A percentile compares a stretch with the other conserved stretches of the same genome.
Conservation (phyloP, 2,797 vertebrate genomes). For the Scomberomorus guttatus region DNA sequence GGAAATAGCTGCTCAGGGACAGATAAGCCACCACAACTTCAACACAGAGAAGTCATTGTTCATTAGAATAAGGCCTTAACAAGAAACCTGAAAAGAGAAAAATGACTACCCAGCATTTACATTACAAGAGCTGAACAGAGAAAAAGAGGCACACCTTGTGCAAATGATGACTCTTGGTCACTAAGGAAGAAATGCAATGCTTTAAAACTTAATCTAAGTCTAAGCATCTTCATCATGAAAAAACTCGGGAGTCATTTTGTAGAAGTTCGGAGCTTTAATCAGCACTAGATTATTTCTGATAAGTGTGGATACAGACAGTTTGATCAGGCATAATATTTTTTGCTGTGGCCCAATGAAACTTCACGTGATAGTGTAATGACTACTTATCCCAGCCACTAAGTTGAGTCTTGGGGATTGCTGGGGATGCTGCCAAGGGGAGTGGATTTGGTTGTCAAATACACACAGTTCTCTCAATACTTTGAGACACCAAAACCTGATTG, state of each 20-base stretch:
- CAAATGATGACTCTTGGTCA: not conserved
- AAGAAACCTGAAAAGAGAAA: conserved; percentile 18
- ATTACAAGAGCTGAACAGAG: conserved; percentile 4
- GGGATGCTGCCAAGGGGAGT: conserved; percentile 16
- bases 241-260: not conserved
- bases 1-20: conserved; percentile 52
- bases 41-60: conserved; percentile 63
- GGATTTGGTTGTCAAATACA: conserved; percentile 23
- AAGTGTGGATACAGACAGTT: conserved; percentile 14
- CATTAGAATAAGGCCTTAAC: conserved; percentile 5
- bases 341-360: conserved; percentile 7
- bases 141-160: not conserved
- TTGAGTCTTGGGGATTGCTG: conserved; percentile 1
- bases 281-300: not conserved
- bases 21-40: conserved; percentile 26
- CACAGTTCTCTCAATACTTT: conserved; percentile 6
- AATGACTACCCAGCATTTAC: not conserved
- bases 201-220: not conserved
- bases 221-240: not conserved
- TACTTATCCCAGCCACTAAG: conserved; percentile 18
- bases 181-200: not conserved
- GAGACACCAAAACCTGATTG: not conserved
- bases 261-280: not conserved
- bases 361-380: conserved; percentile 34
- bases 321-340: conserved; percentile 6